A percentile compares a stretch with the other conserved stretches of the same genome.
phyloP scores from a whole-genome alignment of 1,140 invertebrate species.

The Zeugodacus cucurbitae region DNA sequence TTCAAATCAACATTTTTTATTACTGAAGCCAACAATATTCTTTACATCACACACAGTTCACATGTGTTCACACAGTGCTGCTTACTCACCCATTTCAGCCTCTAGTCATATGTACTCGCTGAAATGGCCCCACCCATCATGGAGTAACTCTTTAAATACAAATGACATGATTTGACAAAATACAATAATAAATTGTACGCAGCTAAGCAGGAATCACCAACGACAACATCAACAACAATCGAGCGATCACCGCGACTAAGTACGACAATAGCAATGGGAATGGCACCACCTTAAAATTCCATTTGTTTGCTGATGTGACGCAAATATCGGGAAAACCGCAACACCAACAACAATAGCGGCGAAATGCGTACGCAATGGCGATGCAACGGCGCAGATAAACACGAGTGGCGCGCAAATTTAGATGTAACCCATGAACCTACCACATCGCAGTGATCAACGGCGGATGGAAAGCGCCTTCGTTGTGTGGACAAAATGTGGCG shows the following conservation, averaged over 20 bases:
- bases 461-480: neutral
- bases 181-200: neutral
- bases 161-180: slow-evolving; percentile 28
- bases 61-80: neutral
- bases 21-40: too few relatives aligned
- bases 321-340: neutral
- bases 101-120: neutral
- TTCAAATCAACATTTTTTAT: too few relatives aligned
- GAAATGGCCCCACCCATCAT: neutral
- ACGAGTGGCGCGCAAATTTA: neutral
- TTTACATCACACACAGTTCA: too few relatives aligned
- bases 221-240: too few relatives aligned
- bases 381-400: neutral
- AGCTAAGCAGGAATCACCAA: neutral
- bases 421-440: slow-evolving; percentile 23
- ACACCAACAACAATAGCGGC: neutral
- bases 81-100: neutral
- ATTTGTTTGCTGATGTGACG: neutral
- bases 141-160: neutral
- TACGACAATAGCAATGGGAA: neutral
- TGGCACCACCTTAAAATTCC: slow-evolving; percentile 24
- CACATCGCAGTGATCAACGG: neutral
- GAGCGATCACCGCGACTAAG: slow-evolving; percentile 10
- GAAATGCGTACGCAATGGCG: neutral
- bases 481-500: neutral